These are phyloP conservation scores for Anoplophora glabripennis DNA, from an alignment of 1,140 invertebrate species.

Conservation along the genomic window DNA sequence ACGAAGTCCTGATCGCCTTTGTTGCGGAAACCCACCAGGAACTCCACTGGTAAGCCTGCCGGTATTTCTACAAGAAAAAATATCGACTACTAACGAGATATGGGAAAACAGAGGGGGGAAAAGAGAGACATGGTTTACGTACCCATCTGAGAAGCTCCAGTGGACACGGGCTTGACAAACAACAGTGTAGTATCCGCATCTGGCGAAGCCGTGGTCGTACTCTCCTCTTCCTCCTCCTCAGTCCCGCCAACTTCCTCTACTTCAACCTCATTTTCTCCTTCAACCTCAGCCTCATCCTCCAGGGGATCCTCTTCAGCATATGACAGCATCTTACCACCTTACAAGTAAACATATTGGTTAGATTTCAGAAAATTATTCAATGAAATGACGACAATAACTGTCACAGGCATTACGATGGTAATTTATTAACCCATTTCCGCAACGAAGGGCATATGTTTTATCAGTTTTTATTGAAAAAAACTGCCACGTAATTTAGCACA, in stretches of 20 bases:
- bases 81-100: not conserved
- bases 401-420: not conserved
- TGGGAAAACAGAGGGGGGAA: no score
- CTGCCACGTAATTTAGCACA: slow-evolving; percentile 34
- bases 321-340: slow-evolving; percentile 60
- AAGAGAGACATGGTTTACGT: slow-evolving; percentile 32
- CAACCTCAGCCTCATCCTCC: slow-evolving; percentile 70
- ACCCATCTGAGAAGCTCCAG: slow-evolving; percentile 60
- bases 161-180: slow-evolving; percentile 80
- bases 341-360: slow-evolving; percentile 23
- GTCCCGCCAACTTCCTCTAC: slow-evolving; percentile 60
- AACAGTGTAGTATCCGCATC: slow-evolving; percentile 90
- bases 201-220: slow-evolving; percentile 74
- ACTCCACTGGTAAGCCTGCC: slow-evolving; percentile 89
- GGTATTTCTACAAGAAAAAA: slow-evolving; percentile 72
- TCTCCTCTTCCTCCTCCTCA: slow-evolving; percentile 68
- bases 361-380: not conserved
- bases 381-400: not conserved
- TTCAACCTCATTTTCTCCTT: slow-evolving; percentile 64
- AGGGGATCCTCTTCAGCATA: slow-evolving; percentile 72
- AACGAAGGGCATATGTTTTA: not conserved
- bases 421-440: not conserved
- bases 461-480: slow-evolving; percentile 4
- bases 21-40: slow-evolving; percentile 95
- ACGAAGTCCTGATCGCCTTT: slow-evolving; percentile 88